Percentiles rank a stretch among this genome's conserved stretches.
Evolutionary conservation across 2,113 vertebrate genomes (phyloP).

Genomic region (Condylura cristata): DNA sequence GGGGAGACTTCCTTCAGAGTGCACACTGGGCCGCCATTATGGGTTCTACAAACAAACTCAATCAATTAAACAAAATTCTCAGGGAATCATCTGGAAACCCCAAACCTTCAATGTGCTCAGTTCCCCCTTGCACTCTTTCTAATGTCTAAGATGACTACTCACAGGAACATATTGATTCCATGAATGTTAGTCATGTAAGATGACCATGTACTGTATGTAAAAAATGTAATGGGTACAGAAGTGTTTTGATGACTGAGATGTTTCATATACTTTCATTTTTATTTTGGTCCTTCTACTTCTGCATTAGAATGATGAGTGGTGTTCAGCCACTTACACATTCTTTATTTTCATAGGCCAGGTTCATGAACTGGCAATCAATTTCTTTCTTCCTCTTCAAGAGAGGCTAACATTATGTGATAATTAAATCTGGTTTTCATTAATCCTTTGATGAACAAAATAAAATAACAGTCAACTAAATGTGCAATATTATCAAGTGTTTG

Average conservation of each 20-base stretch:
- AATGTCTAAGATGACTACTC: background rate
- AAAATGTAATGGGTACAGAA: background rate
- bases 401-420: background rate
- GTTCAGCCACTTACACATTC: background rate
- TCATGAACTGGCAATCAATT: background rate
- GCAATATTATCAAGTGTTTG: background rate
- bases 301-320: background rate
- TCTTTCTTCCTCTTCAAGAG: background rate
- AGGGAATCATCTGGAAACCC: too few species aligned
- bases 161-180: background rate
- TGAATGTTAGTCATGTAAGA: background rate
- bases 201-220: background rate
- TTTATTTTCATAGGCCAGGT: background rate
- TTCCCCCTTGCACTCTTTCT: background rate
- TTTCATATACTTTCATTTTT: background rate
- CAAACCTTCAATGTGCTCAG: background rate
- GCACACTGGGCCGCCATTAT: background rate
- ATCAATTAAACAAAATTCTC: background rate
- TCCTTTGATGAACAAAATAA: slow-evolving; percentile 25
- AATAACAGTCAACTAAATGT: background rate
- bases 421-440: background rate
- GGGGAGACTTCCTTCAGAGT: background rate
- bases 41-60: rapidly evolving
- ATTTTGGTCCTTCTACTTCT: background rate
- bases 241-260: background rate